Evolutionary conservation across 35 echinoderm and acorn worm genomes (phyloP).

Genomic region (Patiria miniata): DNA sequence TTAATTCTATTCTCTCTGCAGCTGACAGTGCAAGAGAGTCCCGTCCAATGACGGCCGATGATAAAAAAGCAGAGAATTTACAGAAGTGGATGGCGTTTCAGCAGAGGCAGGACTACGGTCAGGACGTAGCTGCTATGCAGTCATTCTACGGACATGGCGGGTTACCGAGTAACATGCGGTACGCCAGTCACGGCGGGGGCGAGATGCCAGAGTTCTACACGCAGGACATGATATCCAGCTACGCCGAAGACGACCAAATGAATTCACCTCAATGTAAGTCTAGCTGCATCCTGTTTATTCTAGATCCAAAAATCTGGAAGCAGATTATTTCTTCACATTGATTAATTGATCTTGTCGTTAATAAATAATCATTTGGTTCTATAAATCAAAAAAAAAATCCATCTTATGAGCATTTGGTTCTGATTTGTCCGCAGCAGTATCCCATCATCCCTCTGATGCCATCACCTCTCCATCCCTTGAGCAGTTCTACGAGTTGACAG

Average conservation of each 20-base stretch:
- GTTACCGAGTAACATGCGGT: neutral
- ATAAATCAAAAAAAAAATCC: too few species aligned
- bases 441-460: neutral
- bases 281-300: too few species aligned
- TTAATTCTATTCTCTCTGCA: too few species aligned
- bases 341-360: too few species aligned
- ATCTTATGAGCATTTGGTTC: neutral
- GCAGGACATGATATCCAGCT: conserved; percentile 65
- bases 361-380: too few species aligned
- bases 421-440: neutral
- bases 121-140: conserved; percentile 5
- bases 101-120: conserved; percentile 42
- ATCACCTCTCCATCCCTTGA: conserved; percentile 45
- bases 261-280: neutral
- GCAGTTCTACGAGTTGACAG: conserved; percentile 51
- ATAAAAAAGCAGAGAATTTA: conserved; percentile 50
- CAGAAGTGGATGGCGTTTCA: conserved; percentile 82
- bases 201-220: conserved; percentile 86
- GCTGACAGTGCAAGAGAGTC: neutral
- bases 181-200: conserved; percentile 22
- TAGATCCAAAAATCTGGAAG: too few species aligned
- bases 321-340: too few species aligned
- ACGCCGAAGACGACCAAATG: conserved; percentile 37
- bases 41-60: neutral
- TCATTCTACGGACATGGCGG: conserved; percentile 44